Percentiles rank a stretch among this genome's conserved stretches.
Conservation (phyloP, 2,888 invertebrate species). For the Ceramica pisi region DNA sequence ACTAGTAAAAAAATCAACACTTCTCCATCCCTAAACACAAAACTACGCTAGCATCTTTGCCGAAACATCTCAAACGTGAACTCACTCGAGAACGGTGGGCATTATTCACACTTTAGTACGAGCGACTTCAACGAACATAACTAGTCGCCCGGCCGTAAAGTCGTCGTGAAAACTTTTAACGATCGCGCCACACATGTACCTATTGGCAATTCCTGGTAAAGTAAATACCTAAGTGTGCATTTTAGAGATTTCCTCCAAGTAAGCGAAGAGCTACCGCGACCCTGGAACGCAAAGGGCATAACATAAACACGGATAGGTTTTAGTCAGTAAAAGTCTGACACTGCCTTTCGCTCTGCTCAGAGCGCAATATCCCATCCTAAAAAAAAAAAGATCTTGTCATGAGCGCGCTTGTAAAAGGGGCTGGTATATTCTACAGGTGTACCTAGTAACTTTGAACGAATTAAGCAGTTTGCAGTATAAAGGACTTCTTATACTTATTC, state of each 20-base stretch:
- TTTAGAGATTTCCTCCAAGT: slow-evolving; percentile 1
- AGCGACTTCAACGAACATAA: slow-evolving; percentile 29
- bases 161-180: slow-evolving; percentile 51
- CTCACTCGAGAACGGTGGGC: slow-evolving; percentile 8
- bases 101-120: slow-evolving; percentile 41
- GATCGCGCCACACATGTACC: slow-evolving; percentile 30
- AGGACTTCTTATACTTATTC: too few species aligned
- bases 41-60: slow-evolving; percentile 2
- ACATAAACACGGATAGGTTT: too few species aligned
- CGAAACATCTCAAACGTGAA: slow-evolving; percentile 15
- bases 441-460: too few species aligned
- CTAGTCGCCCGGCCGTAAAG: slow-evolving; percentile 22
- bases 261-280: too few species aligned
- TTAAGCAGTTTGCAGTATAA: too few species aligned
- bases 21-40: neutral
- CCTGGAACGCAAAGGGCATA: too few species aligned
- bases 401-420: neutral
- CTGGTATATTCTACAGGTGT: too few species aligned
- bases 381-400: neutral
- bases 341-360: too few species aligned
- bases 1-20: neutral
- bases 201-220: slow-evolving; percentile 19
- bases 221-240: slow-evolving; percentile 1
- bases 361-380: too few species aligned
- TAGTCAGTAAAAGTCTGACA: too few species aligned